phyloP scores from a whole-genome alignment of 2,888 invertebrate genomes.

The Dynastes tityus region DNA sequence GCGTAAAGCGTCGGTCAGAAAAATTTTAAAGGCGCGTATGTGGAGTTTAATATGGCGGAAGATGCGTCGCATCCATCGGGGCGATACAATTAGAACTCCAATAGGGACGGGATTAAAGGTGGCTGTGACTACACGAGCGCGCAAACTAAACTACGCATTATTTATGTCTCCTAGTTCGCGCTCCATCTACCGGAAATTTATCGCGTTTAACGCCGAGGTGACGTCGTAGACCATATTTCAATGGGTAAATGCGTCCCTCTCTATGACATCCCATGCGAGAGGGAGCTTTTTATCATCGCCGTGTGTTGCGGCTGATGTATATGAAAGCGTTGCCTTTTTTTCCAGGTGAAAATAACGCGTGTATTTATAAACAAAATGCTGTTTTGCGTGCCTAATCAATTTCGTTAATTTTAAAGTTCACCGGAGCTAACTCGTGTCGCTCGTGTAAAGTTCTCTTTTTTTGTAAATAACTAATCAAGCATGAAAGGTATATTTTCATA shows the following conservation, averaged over 20 bases:
- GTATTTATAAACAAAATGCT: conserved; percentile 5
- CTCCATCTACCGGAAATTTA: conserved; percentile 24
- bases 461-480: too few species aligned
- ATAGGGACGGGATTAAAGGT: background rate
- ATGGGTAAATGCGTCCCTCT: background rate
- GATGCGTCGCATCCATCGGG: background rate
- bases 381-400: background rate
- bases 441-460: too few species aligned
- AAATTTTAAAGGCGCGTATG: background rate
- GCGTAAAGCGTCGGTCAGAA: conserved; percentile 13
- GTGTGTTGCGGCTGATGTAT: too few species aligned
- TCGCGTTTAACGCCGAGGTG: conserved; percentile 5
- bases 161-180: conserved; percentile 1
- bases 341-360: background rate
- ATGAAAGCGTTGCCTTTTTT: background rate
- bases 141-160: background rate
- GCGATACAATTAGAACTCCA: background rate
- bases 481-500: too few species aligned
- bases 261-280: background rate
- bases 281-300: background rate
- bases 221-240: background rate
- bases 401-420: background rate
- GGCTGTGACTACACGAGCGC: background rate
- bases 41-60: background rate
- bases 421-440: background rate